Conservation (phyloP, 2,888 invertebrate species). For the Protophormia terraenovae region DNA sequence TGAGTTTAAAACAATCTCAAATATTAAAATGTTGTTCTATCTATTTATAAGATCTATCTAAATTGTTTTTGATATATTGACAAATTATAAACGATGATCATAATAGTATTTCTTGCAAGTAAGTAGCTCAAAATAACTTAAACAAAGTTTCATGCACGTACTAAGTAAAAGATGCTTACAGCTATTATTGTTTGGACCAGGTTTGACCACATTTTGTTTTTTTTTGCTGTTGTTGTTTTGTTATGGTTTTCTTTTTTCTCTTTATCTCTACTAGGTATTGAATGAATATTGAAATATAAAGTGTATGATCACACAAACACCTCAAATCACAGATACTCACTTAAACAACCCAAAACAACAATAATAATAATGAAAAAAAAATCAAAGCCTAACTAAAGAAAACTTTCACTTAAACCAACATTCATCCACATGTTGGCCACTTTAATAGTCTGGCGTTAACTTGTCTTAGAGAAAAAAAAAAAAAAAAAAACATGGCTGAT, state of each 20-base stretch:
- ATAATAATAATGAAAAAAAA: no score
- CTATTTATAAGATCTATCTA: no score
- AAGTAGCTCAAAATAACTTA: neutral
- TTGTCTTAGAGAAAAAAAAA: neutral
- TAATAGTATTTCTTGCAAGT: neutral
- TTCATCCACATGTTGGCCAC: neutral
- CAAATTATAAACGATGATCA: neutral
- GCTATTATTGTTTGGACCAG: constrained; percentile 28
- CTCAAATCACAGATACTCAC: constrained; percentile 1
- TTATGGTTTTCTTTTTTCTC: constrained; percentile 26
- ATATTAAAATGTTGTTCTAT: no score
- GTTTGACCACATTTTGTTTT: constrained; percentile 60
- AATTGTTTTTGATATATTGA: no score
- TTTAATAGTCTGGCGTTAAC: neutral
- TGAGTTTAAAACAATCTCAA: no score
- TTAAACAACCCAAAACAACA: constrained; percentile 8
- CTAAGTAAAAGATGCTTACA: neutral
- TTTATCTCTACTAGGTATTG: constrained; percentile 3
- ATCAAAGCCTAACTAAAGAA: constrained; percentile 6
- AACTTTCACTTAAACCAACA: constrained; percentile 38
- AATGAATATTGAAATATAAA: constrained; percentile 1
- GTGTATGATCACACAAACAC: neutral
- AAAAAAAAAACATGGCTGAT: neutral
- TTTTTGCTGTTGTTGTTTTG: constrained; percentile 8
- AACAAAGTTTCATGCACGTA: constrained; percentile 24